phyloP scores from a whole-genome alignment of 2,888 invertebrate genomes.

The Augochlorella aurata region DNA sequence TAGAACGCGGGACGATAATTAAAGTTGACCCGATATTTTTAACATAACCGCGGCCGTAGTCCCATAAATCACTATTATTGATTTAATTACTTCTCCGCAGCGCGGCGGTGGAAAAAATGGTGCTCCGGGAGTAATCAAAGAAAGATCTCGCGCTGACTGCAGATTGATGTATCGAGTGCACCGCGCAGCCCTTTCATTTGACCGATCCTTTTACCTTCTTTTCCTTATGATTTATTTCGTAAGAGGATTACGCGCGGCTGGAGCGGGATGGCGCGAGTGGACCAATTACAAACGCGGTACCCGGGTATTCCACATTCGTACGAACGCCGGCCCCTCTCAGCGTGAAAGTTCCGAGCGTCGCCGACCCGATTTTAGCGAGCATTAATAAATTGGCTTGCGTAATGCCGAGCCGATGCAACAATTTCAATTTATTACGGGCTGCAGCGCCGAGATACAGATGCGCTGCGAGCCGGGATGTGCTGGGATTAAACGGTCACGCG shows the following conservation, averaged over 20 bases:
- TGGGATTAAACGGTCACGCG: slow-evolving; percentile 4
- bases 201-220: slow-evolving; percentile 41
- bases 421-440: slow-evolving; percentile 21
- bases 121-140: slow-evolving; percentile 40
- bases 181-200: slow-evolving; percentile 27
- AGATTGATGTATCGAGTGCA: slow-evolving; percentile 45
- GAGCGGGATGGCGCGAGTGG: background rate
- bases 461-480: background rate
- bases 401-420: slow-evolving; percentile 26
- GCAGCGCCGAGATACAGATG: background rate
- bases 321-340: slow-evolving; percentile 26
- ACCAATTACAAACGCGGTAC: slow-evolving; percentile 38
- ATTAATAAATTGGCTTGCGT: slow-evolving; percentile 54
- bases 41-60: slow-evolving; percentile 27
- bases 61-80: slow-evolving; percentile 60
- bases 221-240: slow-evolving; percentile 51
- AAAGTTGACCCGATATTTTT: slow-evolving; percentile 54
- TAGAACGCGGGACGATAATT: slow-evolving; percentile 48
- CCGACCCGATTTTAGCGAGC: slow-evolving; percentile 47
- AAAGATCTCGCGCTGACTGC: slow-evolving; percentile 43
- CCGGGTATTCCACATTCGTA: slow-evolving; percentile 51
- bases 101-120: slow-evolving; percentile 1
- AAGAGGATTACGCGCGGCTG: slow-evolving; percentile 37
- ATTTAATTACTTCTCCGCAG: slow-evolving; percentile 57
- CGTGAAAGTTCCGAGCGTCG: slow-evolving; percentile 43